Base-by-base conservation (phyloP, 2,888 invertebrate genomes). In the Andrena hattorfiana region DNA sequence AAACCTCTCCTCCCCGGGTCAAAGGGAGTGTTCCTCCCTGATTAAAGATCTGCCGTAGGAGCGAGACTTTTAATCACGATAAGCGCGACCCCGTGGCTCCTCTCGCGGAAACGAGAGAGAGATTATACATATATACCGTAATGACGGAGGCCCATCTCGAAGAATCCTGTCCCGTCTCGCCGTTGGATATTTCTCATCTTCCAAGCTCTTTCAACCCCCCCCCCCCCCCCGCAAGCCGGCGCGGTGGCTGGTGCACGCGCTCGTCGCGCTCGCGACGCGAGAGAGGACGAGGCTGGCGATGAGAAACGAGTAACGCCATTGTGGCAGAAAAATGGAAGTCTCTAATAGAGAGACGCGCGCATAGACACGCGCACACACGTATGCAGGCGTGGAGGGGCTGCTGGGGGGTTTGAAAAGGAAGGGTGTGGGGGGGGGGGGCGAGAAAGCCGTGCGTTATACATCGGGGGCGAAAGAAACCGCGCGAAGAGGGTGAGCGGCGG, bases 321-420 rank as follows among this genome's bases (percentile, higher is more conserved):
- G 80, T 81, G 84, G 77, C 71, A 73, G 78, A 80, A 83, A 79
- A 81, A 79, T 77, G 83, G 71, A 81, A 85, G 68, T 72, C 62
- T 62, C 81, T 75, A 75, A 82, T 80, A 80, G 82, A 71, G 81
- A 62, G 42, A 28, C 35, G 13, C 64, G 30, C 67, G 28, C 42
- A 42, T 42, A 42, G 42, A 42, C 16, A 42, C 42, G 42, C 42
- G 42, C 42, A 49, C 35, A 32, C 26, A 64, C 32, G 16, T 42
- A n/a, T 20, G 26, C 16, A 42, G 7, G 10, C 16, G 3, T 0
- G 42, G 28, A 16, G 56, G 48, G 42, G 30, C 48, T 20, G 20
- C 23, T 10, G 23, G 7, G 10, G 51, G 32, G 63, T 8, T 42
- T 28, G 42, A 63, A 42, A 51, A 26, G 49, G 35, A 76, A 62